A percentile compares a stretch with the other conserved stretches of the same genome.
phyloP scores from a whole-genome alignment of 2,888 invertebrate species.

The Drosophila barbarae region DNA sequence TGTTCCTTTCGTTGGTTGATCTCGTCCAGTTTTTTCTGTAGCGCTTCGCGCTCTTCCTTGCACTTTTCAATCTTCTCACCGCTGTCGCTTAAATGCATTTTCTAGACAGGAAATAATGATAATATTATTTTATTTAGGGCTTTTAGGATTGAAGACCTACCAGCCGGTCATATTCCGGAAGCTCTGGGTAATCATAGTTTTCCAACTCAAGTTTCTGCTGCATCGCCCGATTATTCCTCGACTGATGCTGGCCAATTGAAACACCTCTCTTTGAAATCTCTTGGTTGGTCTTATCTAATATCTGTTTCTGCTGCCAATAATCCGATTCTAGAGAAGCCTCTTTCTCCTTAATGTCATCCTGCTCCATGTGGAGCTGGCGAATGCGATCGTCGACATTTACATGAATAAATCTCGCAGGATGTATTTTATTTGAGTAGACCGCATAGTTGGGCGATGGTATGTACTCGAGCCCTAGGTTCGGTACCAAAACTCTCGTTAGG shows the following conservation, averaged over 20 bases:
- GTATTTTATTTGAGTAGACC: constrained; percentile 84
- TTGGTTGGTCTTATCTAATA: constrained; percentile 4
- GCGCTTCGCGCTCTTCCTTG: constrained; percentile 71
- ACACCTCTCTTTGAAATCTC: constrained; percentile 42
- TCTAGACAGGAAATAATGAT: constrained; percentile 28
- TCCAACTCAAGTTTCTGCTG: constrained; percentile 73
- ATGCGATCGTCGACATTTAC: constrained; percentile 84
- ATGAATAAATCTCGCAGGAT: constrained; percentile 83
- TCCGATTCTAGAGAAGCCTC: constrained; percentile 26
- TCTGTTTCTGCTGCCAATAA: constrained; percentile 13
- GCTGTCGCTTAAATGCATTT: constrained; percentile 48
- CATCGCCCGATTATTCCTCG: constrained; percentile 46
- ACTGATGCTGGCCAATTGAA: constrained; percentile 51
- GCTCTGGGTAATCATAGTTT: constrained; percentile 74
- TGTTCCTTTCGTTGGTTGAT: constrained; percentile 51
- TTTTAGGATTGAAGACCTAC: constrained; percentile 50
- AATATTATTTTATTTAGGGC: background rate
- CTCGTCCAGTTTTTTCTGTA: constrained; percentile 76
- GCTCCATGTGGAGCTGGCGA: constrained; percentile 46
- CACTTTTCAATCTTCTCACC: constrained; percentile 68
- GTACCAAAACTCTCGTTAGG: constrained; percentile 85
- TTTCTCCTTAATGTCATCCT: constrained; percentile 31
- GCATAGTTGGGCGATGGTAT: constrained; percentile 89
- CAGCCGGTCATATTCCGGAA: constrained; percentile 74
- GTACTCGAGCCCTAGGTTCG: constrained; percentile 83